Evolutionary conservation across 2,113 vertebrate species (phyloP).

Genomic region (Corythornis cristatus): DNA sequence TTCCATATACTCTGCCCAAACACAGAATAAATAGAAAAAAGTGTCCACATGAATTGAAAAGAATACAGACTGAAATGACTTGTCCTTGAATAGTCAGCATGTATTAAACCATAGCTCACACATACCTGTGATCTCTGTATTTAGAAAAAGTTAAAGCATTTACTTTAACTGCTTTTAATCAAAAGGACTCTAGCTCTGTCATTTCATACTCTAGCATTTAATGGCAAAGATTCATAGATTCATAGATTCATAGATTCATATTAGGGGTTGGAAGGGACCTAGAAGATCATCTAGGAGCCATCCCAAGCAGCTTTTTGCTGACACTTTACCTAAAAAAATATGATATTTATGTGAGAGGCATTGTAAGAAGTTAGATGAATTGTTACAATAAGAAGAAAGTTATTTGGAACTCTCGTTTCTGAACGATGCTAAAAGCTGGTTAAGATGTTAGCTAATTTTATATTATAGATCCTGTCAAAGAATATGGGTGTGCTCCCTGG

Average conservation of each 20-base stretch:
- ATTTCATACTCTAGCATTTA: neutral
- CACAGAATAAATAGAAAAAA: neutral
- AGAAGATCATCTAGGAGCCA: neutral
- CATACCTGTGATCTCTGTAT: neutral
- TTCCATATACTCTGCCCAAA: neutral
- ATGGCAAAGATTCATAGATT: neutral
- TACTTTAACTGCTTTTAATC: neutral
- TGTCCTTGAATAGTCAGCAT: neutral
- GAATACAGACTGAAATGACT: neutral
- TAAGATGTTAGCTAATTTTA: neutral
- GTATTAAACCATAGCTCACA: neutral
- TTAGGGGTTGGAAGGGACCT: no score
- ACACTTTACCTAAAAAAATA: neutral
- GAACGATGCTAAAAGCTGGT: neutral
- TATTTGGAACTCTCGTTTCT: neutral
- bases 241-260: no score
- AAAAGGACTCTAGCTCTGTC: neutral
- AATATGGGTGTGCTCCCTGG: slow-evolving; percentile 90
- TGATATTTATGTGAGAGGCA: neutral
- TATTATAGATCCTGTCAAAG: slow-evolving; percentile 90
- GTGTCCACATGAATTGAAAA: neutral
- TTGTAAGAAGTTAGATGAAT: neutral
- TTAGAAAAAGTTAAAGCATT: neutral
- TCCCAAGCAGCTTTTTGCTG: neutral
- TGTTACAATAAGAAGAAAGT: neutral